Evolutionary conservation across 1,140 invertebrate species (phyloP).

Genomic region (Aleiodes sp.): DNA sequence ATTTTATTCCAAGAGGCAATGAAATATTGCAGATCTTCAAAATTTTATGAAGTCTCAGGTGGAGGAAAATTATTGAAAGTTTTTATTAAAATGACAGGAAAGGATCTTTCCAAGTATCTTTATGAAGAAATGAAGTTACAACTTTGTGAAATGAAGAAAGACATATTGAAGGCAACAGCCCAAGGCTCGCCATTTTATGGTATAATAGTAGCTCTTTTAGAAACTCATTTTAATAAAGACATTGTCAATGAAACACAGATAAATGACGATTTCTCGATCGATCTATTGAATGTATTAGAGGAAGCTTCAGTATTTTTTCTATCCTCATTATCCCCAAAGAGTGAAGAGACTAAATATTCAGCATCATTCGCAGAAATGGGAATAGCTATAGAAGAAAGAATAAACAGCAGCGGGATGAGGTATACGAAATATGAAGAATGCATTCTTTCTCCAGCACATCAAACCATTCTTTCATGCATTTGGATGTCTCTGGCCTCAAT

Average conservation of each 20-base stretch:
- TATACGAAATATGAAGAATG: constrained; percentile 56
- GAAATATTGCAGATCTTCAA: constrained; percentile 63
- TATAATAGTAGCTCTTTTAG: constrained; percentile 49
- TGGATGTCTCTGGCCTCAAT: constrained; percentile 83
- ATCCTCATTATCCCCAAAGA: constrained; percentile 52
- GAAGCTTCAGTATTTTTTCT: constrained; percentile 57
- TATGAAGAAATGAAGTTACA: not conserved
- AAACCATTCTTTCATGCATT: constrained; percentile 77
- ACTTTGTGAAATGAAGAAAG: constrained; percentile 49
- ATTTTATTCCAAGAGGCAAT: constrained; percentile 55
- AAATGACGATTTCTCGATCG: too few species aligned
- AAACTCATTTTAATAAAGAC: too few species aligned
- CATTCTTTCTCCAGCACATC: constrained; percentile 71
- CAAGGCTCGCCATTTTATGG: constrained; percentile 59
- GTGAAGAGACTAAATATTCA: constrained; percentile 56
- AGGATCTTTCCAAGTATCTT: not conserved
- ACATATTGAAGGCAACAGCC: constrained; percentile 59
- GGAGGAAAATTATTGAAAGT: constrained; percentile 60
- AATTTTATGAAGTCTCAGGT: constrained; percentile 68
- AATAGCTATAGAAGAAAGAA: constrained; percentile 64
- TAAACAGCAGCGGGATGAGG: constrained; percentile 47
- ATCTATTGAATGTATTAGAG: constrained; percentile 55
- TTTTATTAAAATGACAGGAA: constrained; percentile 48
- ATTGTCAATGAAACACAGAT: too few species aligned
- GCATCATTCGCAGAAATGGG: constrained; percentile 73